Evolutionary conservation across 2,888 invertebrate genomes (phyloP).

Genomic region (Cepaea hortensis): DNA sequence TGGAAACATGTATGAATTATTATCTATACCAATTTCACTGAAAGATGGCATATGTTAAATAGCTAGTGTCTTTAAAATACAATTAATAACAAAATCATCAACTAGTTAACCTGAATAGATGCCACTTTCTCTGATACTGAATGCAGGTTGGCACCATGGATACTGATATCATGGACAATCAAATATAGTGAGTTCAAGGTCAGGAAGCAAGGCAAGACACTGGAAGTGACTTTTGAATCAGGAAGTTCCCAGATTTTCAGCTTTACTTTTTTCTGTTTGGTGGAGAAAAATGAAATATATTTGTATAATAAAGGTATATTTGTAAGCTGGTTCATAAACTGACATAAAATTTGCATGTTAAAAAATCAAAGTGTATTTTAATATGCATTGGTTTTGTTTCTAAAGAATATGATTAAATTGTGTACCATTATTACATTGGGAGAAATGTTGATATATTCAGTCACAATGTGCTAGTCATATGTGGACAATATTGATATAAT

Average conservation of each 20-base stretch:
- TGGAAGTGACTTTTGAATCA: constrained; percentile 55
- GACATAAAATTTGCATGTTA: background rate
- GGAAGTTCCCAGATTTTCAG: constrained; percentile 70
- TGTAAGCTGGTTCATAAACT: background rate
- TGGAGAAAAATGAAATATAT: background rate
- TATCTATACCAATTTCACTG: too few species aligned
- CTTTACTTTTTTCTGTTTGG: constrained; percentile 45
- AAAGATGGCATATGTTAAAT: background rate
- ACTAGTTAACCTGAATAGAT: constrained; percentile 32
- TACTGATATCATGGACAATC: constrained; percentile 32
- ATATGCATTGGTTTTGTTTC: too few species aligned
- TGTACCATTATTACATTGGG: too few species aligned
- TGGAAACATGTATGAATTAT: too few species aligned
- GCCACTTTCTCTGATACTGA: constrained; percentile 21
- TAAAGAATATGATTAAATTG: too few species aligned
- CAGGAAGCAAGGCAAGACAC: constrained; percentile 36
- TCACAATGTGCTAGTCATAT: too few species aligned
- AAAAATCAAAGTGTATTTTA: background rate
- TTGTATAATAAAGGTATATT: background rate
- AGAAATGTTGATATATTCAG: too few species aligned
- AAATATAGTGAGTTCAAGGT: constrained; percentile 42
- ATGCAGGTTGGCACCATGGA: background rate
- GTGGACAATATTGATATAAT: too few species aligned
- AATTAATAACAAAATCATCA: background rate
- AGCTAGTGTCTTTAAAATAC: background rate